Evolutionary conservation across 2,888 invertebrate species (phyloP), one percentile per base, ranked within the genome.

Genomic region (Achlya flavicornis): DNA sequence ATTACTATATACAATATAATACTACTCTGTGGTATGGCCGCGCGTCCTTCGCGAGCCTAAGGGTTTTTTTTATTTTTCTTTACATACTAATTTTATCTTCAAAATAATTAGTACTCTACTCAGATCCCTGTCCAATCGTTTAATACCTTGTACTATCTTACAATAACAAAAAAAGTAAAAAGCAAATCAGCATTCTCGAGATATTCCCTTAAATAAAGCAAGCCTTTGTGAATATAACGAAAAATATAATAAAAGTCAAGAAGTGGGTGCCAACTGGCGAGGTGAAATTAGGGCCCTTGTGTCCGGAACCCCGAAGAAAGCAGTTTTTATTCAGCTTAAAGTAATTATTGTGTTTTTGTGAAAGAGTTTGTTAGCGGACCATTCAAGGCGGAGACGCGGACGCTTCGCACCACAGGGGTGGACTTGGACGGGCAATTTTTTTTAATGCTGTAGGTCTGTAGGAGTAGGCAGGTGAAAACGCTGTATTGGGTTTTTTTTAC

Each of bases 341-440:
- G 92, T 93, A 93, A 93, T 93, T 93, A 93, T 93, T 92, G 90
- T 92, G 90, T 93, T 93, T 92, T 92, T 93, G 90, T 93, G 88
- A 93, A 93, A 92, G 93, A 93, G 93, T 93, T 93, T 93, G 93
- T 93, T 93, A 93, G 93, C 91, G 88, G 85, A 81, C 90, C 91
- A 93, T 93, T 93, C 90, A 92, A 71, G 71, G 72, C 71, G 81
- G 80, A 82, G 85, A 84, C 84, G 84, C 85, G 89, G 90, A 83
- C 89, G 87, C 81, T 81, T 81, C 78, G 79, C 70, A 66, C 48
- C 11, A 33, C 79, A 77, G 88, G 84, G 81, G 38, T 79, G 89
- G 76, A 87, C 57, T 86, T 64, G 35, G 78, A 43, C 2, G 10
- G 48, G 12, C 4, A 12, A 7, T 41, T 41, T 41, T 41, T 12